Base-by-base conservation (phyloP, 1,140 invertebrate genomes). In the Drosophila kurseongensis region DNA sequence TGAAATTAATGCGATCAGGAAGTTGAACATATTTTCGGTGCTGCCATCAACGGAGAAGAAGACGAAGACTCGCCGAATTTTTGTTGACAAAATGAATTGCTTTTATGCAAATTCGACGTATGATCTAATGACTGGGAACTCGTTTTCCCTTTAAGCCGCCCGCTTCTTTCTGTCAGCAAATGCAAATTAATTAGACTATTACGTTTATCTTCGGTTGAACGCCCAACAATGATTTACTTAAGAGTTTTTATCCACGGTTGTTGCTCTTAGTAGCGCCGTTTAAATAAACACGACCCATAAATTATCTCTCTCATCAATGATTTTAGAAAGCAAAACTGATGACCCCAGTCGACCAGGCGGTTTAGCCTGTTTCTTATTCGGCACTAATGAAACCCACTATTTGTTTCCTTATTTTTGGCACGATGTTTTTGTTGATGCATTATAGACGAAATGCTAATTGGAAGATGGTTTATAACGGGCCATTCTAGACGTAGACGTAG, bases 111-210 rank as follows among this genome's bases (percentile, higher is more conserved):
- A 81, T 85, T 5, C 35, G 54, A 14, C 55, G n/a, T 51, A 75
- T 80, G 77, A 78, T 86, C 82, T 78, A 81, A 85, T 86, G 58
- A 16, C 41, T 69, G 65, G 66, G 84, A 57, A 67, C 61, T 56
- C 57, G 68, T 72, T 76, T 27, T 23, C 23, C 23, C 23, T 23
- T 23, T 23, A 23, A 23, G 23, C 36, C 62, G 9, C 14, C 35
- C 50, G 38, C 51, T 13, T 61, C 29, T n/a, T 47, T 47, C 45
- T 56, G 58, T 62, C 74, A 41, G 55, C 75, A 61, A 68, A 88
- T 77, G 76, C 76, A 65, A 88, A 89, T 89, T 78, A 75, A 84
- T 78, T 75, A 48, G 75, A 75, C 67, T 86, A 82, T 75, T 89
- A 79, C 66, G 80, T 57, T 86, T 81, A 71, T 80, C 32, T 72